Evolutionary conservation across 2,113 vertebrate species (phyloP).

Genomic region (Epinephelus moara): DNA sequence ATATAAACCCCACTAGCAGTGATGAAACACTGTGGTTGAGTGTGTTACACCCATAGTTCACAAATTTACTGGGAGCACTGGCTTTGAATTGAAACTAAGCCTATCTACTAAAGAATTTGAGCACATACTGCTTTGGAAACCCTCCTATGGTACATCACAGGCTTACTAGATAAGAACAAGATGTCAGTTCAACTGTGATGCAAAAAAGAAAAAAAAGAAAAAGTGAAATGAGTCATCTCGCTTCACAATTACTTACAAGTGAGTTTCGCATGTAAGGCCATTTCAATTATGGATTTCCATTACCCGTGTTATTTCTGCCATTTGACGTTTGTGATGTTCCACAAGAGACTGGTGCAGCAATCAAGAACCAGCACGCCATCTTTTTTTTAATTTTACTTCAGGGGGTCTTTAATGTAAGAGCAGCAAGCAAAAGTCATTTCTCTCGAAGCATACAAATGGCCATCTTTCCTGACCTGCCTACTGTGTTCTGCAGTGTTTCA

Average conservation of each 20-base stretch:
- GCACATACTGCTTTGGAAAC: slow-evolving; percentile 7
- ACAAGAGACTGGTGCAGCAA: neutral
- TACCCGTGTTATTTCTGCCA: neutral
- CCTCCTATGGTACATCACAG: neutral
- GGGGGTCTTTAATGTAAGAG: slow-evolving; percentile 9
- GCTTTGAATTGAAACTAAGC: slow-evolving; percentile 2
- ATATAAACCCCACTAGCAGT: slow-evolving; percentile 6
- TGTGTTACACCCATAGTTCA: slow-evolving; percentile 5
- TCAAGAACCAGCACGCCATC: slow-evolving; percentile 7
- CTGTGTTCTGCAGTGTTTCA: slow-evolving; percentile 13
- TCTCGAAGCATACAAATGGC: slow-evolving; percentile 18
- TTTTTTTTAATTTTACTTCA: slow-evolving; percentile 4
- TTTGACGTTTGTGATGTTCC: neutral
- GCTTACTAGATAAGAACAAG: neutral
- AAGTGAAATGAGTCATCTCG: slow-evolving; percentile 6
- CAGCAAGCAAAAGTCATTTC: neutral
- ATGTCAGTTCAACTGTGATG: slow-evolving; percentile 8
- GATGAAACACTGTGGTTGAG: slow-evolving; percentile 10
- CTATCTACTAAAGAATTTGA: neutral
- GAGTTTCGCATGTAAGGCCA: neutral
- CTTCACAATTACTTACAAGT: slow-evolving; percentile 7
- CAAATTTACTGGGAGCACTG: neutral
- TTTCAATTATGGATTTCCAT: slow-evolving; percentile 11
- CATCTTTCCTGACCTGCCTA: neutral
- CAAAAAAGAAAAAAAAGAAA: neutral